Conservation (phyloP, 2,113 vertebrate genomes). For the Podarcis muralis region DNA sequence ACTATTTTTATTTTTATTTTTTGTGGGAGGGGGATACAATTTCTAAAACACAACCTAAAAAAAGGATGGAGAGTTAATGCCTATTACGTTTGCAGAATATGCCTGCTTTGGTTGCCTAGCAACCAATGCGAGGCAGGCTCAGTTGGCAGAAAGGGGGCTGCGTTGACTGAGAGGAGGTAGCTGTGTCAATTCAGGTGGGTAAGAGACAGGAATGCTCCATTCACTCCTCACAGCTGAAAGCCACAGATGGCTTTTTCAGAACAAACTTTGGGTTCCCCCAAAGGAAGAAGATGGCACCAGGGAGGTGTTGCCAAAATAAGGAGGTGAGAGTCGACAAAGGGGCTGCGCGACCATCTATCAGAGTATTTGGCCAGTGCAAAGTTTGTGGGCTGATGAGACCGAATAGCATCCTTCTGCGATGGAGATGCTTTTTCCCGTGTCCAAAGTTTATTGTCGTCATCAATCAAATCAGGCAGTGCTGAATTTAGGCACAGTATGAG, state of each 20-base stretch:
- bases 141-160: not conserved
- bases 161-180: slow-evolving; percentile 21
- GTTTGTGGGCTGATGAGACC: slow-evolving; percentile 21
- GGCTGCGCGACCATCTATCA: no score
- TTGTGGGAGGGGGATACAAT: not conserved
- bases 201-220: not conserved
- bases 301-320: rapidly evolving
- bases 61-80: slow-evolving; percentile 23
- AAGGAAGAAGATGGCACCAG: not conserved
- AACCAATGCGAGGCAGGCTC: slow-evolving; percentile 35
- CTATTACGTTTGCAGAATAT: not conserved
- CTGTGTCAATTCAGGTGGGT: slow-evolving; percentile 4
- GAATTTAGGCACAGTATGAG: not conserved
- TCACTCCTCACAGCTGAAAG: not conserved
- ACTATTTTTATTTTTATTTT: not conserved
- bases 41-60: not conserved
- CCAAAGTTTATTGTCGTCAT: not conserved
- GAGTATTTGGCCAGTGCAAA: slow-evolving; percentile 24
- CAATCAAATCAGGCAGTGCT: rapidly evolving
- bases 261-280: not conserved
- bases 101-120: slow-evolving; percentile 59
- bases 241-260: not conserved
- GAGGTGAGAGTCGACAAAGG: not conserved
- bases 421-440: not conserved
- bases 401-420: not conserved